Percentiles rank a stretch among this genome's conserved stretches.
phyloP scores from a whole-genome alignment of 2,797 vertebrate genomes.

The Peromyscus nudipes region DNA sequence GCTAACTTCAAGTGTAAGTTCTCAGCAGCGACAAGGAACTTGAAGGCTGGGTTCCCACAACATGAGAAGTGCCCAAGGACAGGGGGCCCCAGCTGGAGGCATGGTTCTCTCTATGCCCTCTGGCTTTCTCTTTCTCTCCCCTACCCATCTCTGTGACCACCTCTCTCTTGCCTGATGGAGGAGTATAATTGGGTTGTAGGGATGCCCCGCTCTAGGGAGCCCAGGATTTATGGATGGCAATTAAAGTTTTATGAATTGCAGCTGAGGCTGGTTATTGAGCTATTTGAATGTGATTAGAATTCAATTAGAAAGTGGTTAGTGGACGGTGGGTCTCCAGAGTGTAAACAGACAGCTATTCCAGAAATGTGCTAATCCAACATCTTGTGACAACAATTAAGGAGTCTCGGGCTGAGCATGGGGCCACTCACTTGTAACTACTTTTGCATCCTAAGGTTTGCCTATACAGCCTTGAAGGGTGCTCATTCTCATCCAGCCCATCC shows the following conservation, averaged over 20 bases:
- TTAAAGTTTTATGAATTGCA: constrained; percentile 95
- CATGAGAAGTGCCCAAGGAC: not conserved
- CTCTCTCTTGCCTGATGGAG: constrained; percentile 53
- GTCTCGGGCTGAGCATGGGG: constrained; percentile 92
- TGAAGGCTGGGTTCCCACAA: not conserved
- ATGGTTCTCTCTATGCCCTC: not conserved
- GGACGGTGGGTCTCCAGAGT: constrained; percentile 91
- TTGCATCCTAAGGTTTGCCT: constrained; percentile 83
- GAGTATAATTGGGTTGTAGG: constrained; percentile 82
- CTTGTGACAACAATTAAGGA: constrained; percentile 99
- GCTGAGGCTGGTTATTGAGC: constrained; percentile 92
- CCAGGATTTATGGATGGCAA: constrained; percentile 92
- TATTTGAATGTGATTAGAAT: constrained; percentile 99
- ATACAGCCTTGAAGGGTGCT: not conserved
- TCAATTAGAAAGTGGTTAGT: constrained; percentile 99
- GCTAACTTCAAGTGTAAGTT: constrained; percentile 10
- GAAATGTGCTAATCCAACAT: constrained; percentile 99
- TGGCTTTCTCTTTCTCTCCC: not conserved
- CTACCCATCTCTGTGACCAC: not conserved
- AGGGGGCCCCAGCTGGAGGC: not conserved
- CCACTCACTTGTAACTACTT: constrained; percentile 90
- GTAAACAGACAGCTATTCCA: constrained; percentile 99
- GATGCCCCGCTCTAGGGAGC: constrained; percentile 82
- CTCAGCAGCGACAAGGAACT: not conserved
- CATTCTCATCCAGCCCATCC: constrained; percentile 55